phyloP scores from a whole-genome alignment of 2,888 invertebrate species.

The Odontocerum albicorne region DNA sequence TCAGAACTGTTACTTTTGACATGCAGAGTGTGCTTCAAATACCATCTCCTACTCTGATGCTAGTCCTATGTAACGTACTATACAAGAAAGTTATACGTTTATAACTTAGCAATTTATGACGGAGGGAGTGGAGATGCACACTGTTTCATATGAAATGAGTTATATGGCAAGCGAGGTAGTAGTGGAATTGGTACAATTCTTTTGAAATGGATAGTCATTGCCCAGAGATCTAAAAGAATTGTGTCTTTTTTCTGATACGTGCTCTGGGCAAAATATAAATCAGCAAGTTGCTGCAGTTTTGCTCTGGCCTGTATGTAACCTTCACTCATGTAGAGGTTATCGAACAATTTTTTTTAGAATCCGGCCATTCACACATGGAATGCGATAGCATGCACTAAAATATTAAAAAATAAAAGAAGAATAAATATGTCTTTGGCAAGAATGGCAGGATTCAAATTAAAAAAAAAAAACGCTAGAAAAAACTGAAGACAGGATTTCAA shows the following conservation, averaged over 20 bases:
- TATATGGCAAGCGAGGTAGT: constrained; percentile 1
- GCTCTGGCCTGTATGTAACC: too few species aligned
- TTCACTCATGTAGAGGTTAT: too few species aligned
- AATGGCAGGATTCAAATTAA: too few species aligned
- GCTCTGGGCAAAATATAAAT: constrained; percentile 9
- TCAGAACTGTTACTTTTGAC: not conserved
- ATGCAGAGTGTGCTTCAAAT: constrained; percentile 1
- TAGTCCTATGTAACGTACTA: not conserved
- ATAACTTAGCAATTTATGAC: constrained; percentile 4
- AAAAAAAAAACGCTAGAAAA: too few species aligned
- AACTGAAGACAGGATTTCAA: too few species aligned
- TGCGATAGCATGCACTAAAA: too few species aligned
- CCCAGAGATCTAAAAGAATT: not conserved
- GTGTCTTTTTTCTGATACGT: constrained; percentile 7
- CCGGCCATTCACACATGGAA: too few species aligned
- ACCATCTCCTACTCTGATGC: not conserved
- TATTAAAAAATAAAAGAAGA: too few species aligned
- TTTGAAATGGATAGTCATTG: not conserved
- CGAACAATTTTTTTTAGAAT: too few species aligned
- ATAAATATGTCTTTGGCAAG: too few species aligned
- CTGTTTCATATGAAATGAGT: constrained; percentile 4
- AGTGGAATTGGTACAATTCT: constrained; percentile 1
- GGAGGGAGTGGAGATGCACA: not conserved
- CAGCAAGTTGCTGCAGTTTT: not conserved
- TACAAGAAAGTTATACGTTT: constrained; percentile 1